A percentile compares a stretch with the other conserved stretches of the same genome.
phyloP scores from a whole-genome alignment of 2,888 invertebrate genomes.

The Lasioglossum figueresi region DNA sequence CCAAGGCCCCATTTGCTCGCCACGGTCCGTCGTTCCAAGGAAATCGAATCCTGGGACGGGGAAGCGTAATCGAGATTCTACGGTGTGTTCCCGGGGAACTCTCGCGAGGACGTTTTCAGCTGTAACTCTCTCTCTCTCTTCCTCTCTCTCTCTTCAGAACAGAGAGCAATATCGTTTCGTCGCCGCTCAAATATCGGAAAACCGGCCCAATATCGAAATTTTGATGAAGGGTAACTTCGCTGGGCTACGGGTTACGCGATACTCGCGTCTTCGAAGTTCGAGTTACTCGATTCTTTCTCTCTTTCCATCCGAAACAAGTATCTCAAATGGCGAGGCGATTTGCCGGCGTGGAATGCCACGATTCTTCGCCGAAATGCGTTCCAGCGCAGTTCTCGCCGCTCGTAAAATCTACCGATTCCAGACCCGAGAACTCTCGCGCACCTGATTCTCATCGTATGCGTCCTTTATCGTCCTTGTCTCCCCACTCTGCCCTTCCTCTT shows the following conservation, averaged over 20 bases:
- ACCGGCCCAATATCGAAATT: conserved; percentile 44
- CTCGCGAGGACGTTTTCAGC: background rate
- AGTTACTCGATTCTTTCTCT: background rate
- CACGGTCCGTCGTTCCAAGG: conserved; percentile 1
- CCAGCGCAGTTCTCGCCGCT: background rate
- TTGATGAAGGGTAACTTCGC: conserved; percentile 36
- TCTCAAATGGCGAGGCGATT: conserved; percentile 7
- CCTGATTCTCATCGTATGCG: background rate
- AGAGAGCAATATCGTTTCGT: conserved; percentile 35
- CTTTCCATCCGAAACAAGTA: background rate
- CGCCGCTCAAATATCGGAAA: conserved; percentile 42
- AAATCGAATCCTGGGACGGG: conserved; percentile 29
- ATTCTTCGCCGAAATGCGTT: background rate
- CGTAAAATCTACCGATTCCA: conserved; percentile 12
- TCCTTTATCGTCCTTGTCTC: background rate
- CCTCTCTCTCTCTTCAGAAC: background rate
- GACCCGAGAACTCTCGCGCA: background rate
- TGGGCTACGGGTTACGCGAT: background rate
- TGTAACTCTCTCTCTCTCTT: background rate
- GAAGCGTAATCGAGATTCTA: conserved; percentile 25
- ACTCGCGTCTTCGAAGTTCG: background rate
- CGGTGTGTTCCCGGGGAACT: conserved; percentile 24
- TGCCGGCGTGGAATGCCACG: background rate
- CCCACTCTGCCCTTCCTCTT: background rate
- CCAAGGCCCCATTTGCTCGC: conserved; percentile 6